Evolutionary conservation across 2,797 vertebrate species (phyloP), one percentile per base, ranked within the genome.

Genomic region (Brotula barbata): DNA sequence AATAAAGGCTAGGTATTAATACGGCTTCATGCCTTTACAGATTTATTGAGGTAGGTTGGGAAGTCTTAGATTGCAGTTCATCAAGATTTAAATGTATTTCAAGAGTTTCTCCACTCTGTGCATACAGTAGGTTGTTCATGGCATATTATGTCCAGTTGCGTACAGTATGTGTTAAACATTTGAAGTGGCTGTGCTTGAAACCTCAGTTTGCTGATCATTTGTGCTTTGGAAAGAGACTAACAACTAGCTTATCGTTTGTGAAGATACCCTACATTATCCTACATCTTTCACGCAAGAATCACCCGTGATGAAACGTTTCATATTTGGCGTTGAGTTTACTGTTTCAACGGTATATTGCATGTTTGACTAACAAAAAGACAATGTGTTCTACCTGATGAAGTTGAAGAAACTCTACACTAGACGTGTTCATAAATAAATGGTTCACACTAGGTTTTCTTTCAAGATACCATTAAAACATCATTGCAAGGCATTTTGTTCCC

Each of bases 391-490:
- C 77, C 77, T 82, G 58, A 71, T 85, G 74, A 68, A 73, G 77
- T 85, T 87, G 64, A 77, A 83, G 75, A 74, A 73, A 22, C 80
- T 86, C 73, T 84, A 79, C 84, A 85, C 77, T 89, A 86, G 80
- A 80, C 79, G 83, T 90, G 84, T 89, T 87, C 85, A 82, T 69
- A 75, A 77, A 78, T 82, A 62, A 85, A 87, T 83, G 84, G 85
- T 87, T 91, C 86, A 85, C 82, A 73, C 79, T 86, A 87, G 85
- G 77, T 81, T 89, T 81, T 83, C 86, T 83, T 88, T 90, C 85
- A 89, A 89, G 91, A 90, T 90, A 89, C 89, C 89, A 90, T 91
- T 91, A 91, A 92, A 92, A 90, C 88, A 88, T 90, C 86, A 87
- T 90, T 91, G 85, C 89, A 91, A 90, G 87, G 85, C 88, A 88